Evolutionary conservation across 2,888 invertebrate species (phyloP).

Genomic region (Drosophila quasianomalipes): DNA sequence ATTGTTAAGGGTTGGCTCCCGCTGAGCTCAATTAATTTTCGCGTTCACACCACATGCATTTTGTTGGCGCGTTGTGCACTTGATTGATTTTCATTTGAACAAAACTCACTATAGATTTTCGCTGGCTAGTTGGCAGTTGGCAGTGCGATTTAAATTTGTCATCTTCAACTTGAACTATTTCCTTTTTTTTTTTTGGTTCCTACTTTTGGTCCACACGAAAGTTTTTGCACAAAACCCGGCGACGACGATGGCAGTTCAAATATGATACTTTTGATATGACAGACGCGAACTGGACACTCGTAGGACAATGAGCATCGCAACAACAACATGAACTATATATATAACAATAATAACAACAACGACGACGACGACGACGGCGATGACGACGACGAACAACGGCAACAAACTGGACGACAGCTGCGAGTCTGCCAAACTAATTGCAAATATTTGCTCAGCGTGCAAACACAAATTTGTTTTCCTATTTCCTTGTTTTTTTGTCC

Average conservation of each 20-base stretch:
- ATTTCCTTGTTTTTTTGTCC: constrained; percentile 20
- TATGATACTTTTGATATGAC: constrained; percentile 20
- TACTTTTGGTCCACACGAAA: constrained; percentile 14
- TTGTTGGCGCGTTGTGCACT: constrained; percentile 47
- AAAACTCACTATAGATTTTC: constrained; percentile 21
- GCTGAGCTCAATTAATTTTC: constrained; percentile 70
- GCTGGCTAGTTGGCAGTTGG: constrained; percentile 5
- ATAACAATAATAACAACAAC: constrained; percentile 15
- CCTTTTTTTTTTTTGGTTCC: neutral
- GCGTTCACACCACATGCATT: constrained; percentile 66
- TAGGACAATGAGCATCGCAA: constrained; percentile 16
- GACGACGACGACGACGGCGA: constrained; percentile 12
- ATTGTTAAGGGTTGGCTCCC: constrained; percentile 57
- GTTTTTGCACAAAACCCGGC: constrained; percentile 24
- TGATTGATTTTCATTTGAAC: constrained; percentile 70
- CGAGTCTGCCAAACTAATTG: constrained; percentile 60
- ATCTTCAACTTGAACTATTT: constrained; percentile 26
- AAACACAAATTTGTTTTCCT: constrained; percentile 43
- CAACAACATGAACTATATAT: constrained; percentile 6
- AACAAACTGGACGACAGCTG: constrained; percentile 31
- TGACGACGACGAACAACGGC: constrained; percentile 22
- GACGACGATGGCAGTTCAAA: constrained; percentile 12
- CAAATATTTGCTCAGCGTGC: constrained; percentile 60
- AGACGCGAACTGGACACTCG: constrained; percentile 19
- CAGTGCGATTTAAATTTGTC: constrained; percentile 20